Base-by-base conservation (phyloP, 2,797 vertebrate species). In the Oreochromis grahami region DNA sequence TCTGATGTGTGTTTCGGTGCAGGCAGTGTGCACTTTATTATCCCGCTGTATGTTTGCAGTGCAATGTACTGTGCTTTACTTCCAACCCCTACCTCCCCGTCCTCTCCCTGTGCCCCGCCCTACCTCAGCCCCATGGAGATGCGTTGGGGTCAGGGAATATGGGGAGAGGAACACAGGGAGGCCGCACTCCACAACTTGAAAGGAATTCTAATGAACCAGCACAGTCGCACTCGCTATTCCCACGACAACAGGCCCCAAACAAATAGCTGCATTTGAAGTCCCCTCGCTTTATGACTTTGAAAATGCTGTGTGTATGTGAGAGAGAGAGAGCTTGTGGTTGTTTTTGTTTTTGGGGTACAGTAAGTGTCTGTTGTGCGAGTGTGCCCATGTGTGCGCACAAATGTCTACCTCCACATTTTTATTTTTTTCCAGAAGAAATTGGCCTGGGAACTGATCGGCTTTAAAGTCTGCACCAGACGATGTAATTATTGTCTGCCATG, bases 261-360 rank as follows among this genome's bases (percentile, higher is more conserved):
- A 96, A 97, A 97, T 96, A 96, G 96, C 95, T 96, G 95, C 95
- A 96, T 97, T 96, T 97, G 96, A 97, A 96, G 96, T 97, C 95
- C 96, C 95, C 94, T 96, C 95, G 92, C 95, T 96, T 96, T 96
- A 95, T 94, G 95, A 95, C 94, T 96, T 96, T 94, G 94, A 96
- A 96, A 96, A 94, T 92, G 86, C 93, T 92, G 90, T 85, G 13
- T 92, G 91, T 92, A 85, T 45, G 41, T 5, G 60, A 58, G 87
- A 51, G 86, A 68, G 80, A 21, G 60, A 32, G 86, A 70, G 82
- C 81, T 76, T 80, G 38, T 79, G 65, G 84, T 90, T 92, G 91
- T 95, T 93, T 93, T 92, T 94, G 86, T 93, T 93, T 94, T 91
- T 82, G 84, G 88, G 84, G 81, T 90, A 86, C 89, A 89, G 90